These are phyloP conservation scores for Nerophis ophidion DNA, from an alignment of 2,113 vertebrate genomes.

Conservation along the genomic window DNA sequence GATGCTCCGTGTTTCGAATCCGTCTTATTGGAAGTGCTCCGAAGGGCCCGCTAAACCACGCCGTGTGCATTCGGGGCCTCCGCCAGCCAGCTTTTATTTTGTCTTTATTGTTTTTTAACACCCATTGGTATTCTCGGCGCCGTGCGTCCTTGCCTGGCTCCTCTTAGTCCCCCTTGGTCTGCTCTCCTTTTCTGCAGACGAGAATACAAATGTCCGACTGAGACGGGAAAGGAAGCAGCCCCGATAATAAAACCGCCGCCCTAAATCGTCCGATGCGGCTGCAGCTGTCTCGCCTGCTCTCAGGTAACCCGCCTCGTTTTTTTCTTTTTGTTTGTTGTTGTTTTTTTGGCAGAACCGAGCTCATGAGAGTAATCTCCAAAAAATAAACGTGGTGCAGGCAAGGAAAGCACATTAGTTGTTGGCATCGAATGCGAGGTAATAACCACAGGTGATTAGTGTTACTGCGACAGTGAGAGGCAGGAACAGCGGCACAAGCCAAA, in stretches of 20 bases:
- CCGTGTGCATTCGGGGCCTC: conserved; percentile 22
- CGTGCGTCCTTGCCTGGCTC: conserved; percentile 62
- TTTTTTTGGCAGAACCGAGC: too few relatives aligned
- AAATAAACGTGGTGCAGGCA: too few relatives aligned
- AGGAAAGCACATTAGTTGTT: background rate
- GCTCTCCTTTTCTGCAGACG: conserved; percentile 46
- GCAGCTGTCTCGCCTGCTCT: too few relatives aligned
- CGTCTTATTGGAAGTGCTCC: conserved; percentile 61
- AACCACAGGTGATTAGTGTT: conserved; percentile 42
- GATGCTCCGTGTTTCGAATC: conserved; percentile 69
- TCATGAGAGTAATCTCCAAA: too few relatives aligned
- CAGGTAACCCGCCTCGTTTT: too few relatives aligned
- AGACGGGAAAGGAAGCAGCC: conserved; percentile 7
- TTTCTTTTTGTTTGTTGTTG: too few relatives aligned
- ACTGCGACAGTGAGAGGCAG: conserved; percentile 34
- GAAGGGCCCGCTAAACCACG: conserved; percentile 55
- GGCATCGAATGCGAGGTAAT: conserved; percentile 19
- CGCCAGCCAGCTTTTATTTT: conserved; percentile 29
- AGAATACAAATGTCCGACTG: conserved; percentile 46
- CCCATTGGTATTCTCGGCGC: conserved; percentile 66
- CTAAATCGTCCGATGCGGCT: too few relatives aligned
- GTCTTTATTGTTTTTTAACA: conserved; percentile 54
- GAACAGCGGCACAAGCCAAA: conserved; percentile 20
- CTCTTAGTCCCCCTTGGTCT: conserved; percentile 42
- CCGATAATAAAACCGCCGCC: background rate